phyloP scores from a whole-genome alignment of 1,140 invertebrate genomes.

The Eumeta japonica region DNA sequence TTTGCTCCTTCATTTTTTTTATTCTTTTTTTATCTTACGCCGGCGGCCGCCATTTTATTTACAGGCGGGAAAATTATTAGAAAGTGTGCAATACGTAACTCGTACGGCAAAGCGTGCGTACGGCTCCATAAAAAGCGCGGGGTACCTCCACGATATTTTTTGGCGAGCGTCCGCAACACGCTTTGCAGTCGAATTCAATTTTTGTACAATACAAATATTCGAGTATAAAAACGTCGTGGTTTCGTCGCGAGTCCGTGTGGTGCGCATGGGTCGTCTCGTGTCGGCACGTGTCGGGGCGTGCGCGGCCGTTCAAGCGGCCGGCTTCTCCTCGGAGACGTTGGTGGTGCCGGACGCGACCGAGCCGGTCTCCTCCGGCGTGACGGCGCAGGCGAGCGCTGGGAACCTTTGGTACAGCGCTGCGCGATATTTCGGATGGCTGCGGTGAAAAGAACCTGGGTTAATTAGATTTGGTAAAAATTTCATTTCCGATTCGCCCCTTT shows the following conservation, averaged over 20 bases:
- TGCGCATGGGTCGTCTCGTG: constrained; percentile 15
- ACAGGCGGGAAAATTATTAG: constrained; percentile 32
- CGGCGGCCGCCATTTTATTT: constrained; percentile 36
- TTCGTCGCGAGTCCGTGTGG: constrained; percentile 15
- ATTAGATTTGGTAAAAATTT: constrained; percentile 4
- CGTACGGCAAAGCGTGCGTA: constrained; percentile 36
- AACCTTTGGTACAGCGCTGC: constrained; percentile 65
- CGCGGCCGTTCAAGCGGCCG: constrained; percentile 52
- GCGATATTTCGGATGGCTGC: constrained; percentile 65
- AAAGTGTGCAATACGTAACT: constrained; percentile 51
- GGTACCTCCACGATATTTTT: constrained; percentile 37
- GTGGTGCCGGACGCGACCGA: constrained; percentile 60
- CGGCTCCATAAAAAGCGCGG: constrained; percentile 5
- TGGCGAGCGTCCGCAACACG: constrained; percentile 27
- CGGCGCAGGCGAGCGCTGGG: constrained; percentile 59
- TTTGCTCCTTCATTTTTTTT: constrained; percentile 30
- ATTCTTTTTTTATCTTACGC: constrained; percentile 41
- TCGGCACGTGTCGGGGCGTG: constrained; percentile 5
- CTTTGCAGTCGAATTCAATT: constrained; percentile 39
- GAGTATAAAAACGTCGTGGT: constrained; percentile 47
- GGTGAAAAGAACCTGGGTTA: constrained; percentile 19
- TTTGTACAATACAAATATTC: constrained; percentile 45
- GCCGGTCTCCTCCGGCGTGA: constrained; percentile 53
- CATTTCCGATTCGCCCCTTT: too few species aligned
- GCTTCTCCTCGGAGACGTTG: constrained; percentile 58